Evolutionary conservation across 2,797 vertebrate genomes (phyloP).

Genomic region (Fistularia commersonii): DNA sequence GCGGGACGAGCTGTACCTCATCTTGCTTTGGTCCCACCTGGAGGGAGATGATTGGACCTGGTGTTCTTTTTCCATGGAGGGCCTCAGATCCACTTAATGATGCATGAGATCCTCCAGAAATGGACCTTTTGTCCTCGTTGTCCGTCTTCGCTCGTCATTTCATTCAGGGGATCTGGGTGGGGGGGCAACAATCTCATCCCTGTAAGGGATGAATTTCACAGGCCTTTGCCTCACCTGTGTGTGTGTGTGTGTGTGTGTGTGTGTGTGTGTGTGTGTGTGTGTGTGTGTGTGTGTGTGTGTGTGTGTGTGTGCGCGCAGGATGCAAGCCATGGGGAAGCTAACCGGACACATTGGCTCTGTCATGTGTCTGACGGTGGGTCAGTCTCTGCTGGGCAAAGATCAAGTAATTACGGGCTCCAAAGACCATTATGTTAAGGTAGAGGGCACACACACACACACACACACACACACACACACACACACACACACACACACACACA

Average conservation of each 20-base stretch:
- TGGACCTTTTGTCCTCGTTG: no score
- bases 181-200: no score
- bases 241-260: slow-evolving; percentile 18
- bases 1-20: no score
- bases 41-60: slow-evolving; percentile 41
- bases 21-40: no score
- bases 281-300: slow-evolving; percentile 19
- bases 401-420: slow-evolving; percentile 97
- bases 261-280: slow-evolving; percentile 17
- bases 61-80: slow-evolving; percentile 43
- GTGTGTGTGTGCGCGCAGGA: slow-evolving; percentile 67
- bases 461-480: not conserved
- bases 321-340: slow-evolving; percentile 90
- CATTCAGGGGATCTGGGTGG: no score
- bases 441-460: not conserved
- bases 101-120: slow-evolving; percentile 40
- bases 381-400: slow-evolving; percentile 85
- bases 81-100: slow-evolving; percentile 48
- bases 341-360: slow-evolving; percentile 93
- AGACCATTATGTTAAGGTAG: slow-evolving; percentile 96
- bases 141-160: no score
- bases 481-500: not conserved
- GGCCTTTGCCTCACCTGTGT: slow-evolving; percentile 25
- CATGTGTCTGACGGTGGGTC: slow-evolving; percentile 94
- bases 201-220: slow-evolving; percentile 42